Base-by-base conservation (phyloP, 1,140 invertebrate species). In the Pseudomyrmex flavicornis region DNA sequence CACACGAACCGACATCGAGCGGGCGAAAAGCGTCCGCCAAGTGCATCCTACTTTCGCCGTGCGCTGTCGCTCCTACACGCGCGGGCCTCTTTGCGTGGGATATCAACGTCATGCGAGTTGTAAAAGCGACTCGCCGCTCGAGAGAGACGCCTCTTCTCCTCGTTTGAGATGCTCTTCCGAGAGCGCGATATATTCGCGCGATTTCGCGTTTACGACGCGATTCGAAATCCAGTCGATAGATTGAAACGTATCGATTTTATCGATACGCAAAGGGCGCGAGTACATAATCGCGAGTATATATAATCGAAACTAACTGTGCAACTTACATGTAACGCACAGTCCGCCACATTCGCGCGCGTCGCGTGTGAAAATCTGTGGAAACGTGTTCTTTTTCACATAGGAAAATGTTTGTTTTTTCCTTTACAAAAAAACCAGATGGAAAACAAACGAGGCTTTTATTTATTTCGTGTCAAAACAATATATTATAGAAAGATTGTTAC, bases 31-130 rank as follows among this genome's bases (percentile, higher is more conserved):
- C 70, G 54, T 20, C 61, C 65, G 66, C 68, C 87, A 85, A 75
- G 83, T 88, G 88, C 89, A 91, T 90, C 89, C 90, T 91, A 91
- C 91, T 91, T 91, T 91, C 91, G 88, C 91, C 85, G 58, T 44
- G 26, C 76, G 68, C 44, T 72, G 80, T 73, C 80, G 86, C 44
- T 75, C 58, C 52, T 75, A n/a, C n/a, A 58, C 76, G 13, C 68
- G 52, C 84, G 56, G 52, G 48, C 20, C 65, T 62, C 54, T 77
- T 35, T 69, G 85, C 86, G 85, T 87, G 85, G 82, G 85, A 87
- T 75, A 87, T 85, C 68, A 86, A 77, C 85, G 54, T 86, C 86
- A 79, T 77, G 69, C 72, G 59, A 72, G 79, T 68, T 86, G 80
- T 77, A 83, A 83, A 79, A 83, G 79, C 69, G 72, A 86, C 62